Evolutionary conservation across 2,888 invertebrate species (phyloP).

Genomic region (Eledona agricola): DNA sequence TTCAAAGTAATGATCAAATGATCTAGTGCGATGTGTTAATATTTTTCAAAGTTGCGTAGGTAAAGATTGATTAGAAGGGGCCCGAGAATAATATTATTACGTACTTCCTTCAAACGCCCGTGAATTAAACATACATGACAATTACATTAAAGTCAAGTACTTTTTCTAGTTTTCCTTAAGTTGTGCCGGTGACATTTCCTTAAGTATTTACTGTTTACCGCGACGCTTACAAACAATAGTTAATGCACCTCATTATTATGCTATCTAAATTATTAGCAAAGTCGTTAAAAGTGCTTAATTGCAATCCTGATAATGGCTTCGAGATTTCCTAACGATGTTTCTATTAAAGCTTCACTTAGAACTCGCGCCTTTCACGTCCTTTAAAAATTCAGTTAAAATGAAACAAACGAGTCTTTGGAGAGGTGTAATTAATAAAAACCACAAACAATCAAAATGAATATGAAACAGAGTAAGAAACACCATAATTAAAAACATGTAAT

Average conservation of each 20-base stretch:
- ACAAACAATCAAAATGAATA: constrained; percentile 6
- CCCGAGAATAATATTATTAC: constrained; percentile 24
- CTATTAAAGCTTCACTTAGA: constrained; percentile 18
- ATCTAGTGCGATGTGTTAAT: no score
- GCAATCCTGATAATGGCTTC: constrained; percentile 28
- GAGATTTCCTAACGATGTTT: constrained; percentile 27
- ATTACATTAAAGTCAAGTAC: constrained; percentile 57
- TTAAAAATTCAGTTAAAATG: no score
- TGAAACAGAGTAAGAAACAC: constrained; percentile 8
- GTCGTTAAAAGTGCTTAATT: constrained; percentile 42
- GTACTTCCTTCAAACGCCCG: constrained; percentile 43
- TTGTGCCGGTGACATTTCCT: constrained; percentile 48
- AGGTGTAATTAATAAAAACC: not conserved
- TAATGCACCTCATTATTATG: constrained; percentile 49
- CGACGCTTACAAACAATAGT: constrained; percentile 47
- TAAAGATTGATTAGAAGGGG: constrained; percentile 13
- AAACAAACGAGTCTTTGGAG: no score
- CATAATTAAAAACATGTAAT: not conserved
- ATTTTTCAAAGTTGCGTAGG: no score
- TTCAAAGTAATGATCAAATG: no score
- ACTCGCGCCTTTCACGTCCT: no score
- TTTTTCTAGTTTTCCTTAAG: constrained; percentile 53
- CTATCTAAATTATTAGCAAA: constrained; percentile 42
- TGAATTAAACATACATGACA: constrained; percentile 51
- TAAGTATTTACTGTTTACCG: constrained; percentile 46